Base-by-base conservation (phyloP, 2,888 invertebrate genomes). In the Idaea straminata region DNA sequence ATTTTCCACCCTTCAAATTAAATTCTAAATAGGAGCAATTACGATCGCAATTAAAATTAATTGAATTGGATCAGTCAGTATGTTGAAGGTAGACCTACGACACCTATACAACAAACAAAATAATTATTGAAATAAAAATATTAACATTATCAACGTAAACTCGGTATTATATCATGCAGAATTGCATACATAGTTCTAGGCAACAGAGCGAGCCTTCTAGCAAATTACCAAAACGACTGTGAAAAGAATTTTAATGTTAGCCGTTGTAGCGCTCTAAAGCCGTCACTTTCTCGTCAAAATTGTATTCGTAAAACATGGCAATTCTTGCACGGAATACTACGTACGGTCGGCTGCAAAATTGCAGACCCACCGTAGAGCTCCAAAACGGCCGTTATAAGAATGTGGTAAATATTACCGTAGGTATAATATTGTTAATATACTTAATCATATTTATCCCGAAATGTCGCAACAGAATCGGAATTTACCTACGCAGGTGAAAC, bases 231-330 rank as follows among this genome's bases (percentile, higher is more conserved):
- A 67, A 66, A 65, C 63, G 65, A 66, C 65, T 75, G 77, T 76
- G 80, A 76, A 78, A 77, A 78, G 77, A 79, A 82, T 82, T 79
- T 82, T 82, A 83, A 83, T 80, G 76, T 74, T 68, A 74, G 75
- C 71, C 69, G 66, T 68, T 66, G 64, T 68, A 63, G 69, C 66
- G 70, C 66, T 66, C 65, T 62, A 47, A 62, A 62, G 65, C 66
- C 68, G 68, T 67, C 74, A 77, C 68, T 74, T 67, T 72, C 71
- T 72, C 66, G 66, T 69, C 66, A 36, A 65, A 68, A 66, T 68
- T 57, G 65, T 65, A 68, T 69, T 74, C 74, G 69, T 74, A 77
- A 77, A 73, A 73, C 73, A 74, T 75, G 47, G 47, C 47, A 6
- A 47, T 47, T 47, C 13, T 4, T 47, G 13, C 47, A 47, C 47